Percentiles rank a stretch among this genome's conserved stretches.
These are phyloP conservation scores for Chironex yamaguchii DNA, from an alignment of 30 jellyfish, hydroid and myxozoan species.

Conservation along the genomic window DNA sequence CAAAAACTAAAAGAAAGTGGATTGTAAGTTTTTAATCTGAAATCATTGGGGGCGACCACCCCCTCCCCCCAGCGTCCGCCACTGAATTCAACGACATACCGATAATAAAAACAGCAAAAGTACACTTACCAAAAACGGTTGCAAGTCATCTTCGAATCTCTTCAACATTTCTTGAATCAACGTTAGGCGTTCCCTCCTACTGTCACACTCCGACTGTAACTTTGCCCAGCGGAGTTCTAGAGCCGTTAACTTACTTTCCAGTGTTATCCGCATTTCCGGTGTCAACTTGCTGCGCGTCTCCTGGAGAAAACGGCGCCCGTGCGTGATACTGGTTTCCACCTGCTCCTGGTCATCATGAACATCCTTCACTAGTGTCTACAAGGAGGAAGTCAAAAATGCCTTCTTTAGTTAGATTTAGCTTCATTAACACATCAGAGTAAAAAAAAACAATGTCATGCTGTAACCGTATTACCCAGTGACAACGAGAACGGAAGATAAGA, in stretches of 20 bases:
- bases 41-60: too few species aligned
- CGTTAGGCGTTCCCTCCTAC: slow-evolving; percentile 80
- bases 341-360: slow-evolving; percentile 59
- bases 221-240: slow-evolving; percentile 95
- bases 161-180: slow-evolving; percentile 88
- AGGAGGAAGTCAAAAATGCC: background rate
- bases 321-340: slow-evolving; percentile 65
- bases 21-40: too few species aligned
- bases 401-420: background rate
- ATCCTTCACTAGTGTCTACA: slow-evolving; percentile 45
- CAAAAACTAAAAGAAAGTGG: too few species aligned
- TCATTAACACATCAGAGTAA: background rate
- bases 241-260: slow-evolving; percentile 83
- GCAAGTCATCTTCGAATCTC: slow-evolving; percentile 78
- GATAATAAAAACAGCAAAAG: too few species aligned
- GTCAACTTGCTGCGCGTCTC: slow-evolving; percentile 70
- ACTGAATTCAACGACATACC: too few species aligned
- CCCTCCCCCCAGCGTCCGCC: too few species aligned
- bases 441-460: background rate
- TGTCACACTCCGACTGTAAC: slow-evolving; percentile 97
- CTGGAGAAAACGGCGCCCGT: slow-evolving; percentile 80
- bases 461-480: too few species aligned
- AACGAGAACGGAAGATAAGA: background rate
- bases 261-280: slow-evolving; percentile 74
- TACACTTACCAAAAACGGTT: slow-evolving; percentile 88